A percentile compares a stretch with the other conserved stretches of the same genome.
Evolutionary conservation across 2,888 invertebrate species (phyloP).

Genomic region (Patella depressa): DNA sequence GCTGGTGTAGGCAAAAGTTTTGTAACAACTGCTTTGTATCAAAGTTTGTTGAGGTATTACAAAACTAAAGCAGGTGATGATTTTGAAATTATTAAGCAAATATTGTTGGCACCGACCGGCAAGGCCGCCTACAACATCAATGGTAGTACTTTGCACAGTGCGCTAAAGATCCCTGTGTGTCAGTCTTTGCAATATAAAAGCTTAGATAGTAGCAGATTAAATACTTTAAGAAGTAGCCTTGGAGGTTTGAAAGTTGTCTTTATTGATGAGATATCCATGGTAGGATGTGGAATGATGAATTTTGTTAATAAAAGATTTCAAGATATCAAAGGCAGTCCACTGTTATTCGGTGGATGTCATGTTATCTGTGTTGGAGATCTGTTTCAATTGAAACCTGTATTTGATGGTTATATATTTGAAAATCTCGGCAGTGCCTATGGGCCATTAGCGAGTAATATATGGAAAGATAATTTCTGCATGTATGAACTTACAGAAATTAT

Average conservation of each 20-base stretch:
- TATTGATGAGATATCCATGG: constrained; percentile 45
- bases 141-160: constrained; percentile 30
- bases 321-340: no score
- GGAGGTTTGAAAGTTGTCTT: constrained; percentile 29
- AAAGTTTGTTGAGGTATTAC: constrained; percentile 11
- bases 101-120: constrained; percentile 40
- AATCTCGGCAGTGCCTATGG: constrained; percentile 15
- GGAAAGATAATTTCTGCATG: constrained; percentile 29
- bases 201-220: constrained; percentile 13
- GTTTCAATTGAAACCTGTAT: no score
- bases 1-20: no score
- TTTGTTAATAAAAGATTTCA: constrained; percentile 24
- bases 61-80: constrained; percentile 35
- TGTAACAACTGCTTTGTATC: no score
- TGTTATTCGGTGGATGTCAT: no score
- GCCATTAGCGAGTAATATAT: constrained; percentile 17
- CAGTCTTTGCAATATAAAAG: constrained; percentile 24
- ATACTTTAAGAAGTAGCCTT: constrained; percentile 18
- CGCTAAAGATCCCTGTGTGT: constrained; percentile 26
- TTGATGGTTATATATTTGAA: no score
- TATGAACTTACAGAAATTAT: constrained; percentile 31
- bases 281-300: constrained; percentile 32
- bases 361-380: no score
- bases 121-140: constrained; percentile 38
- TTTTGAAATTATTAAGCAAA: constrained; percentile 17